These are phyloP conservation scores for Desmophyllum pertusum DNA, from an alignment of 92 coral and sea anemone species.

Conservation along the genomic window DNA sequence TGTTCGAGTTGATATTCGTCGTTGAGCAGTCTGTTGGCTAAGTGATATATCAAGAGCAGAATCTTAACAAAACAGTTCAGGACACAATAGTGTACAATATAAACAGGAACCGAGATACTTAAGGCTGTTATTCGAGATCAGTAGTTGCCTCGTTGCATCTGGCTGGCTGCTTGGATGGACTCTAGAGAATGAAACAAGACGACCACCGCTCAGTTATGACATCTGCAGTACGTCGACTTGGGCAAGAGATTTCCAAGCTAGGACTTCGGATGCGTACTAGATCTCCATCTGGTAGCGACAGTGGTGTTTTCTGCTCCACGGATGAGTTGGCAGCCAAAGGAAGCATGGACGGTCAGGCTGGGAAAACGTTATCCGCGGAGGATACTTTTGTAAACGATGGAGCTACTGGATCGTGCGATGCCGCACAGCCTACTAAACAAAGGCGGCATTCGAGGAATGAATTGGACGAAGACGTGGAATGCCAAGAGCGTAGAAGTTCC, in stretches of 20 bases:
- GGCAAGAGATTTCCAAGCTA: conserved; percentile 47
- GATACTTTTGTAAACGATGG: conserved; percentile 12
- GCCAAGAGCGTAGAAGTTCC: conserved; percentile 32
- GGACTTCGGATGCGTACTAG: conserved; percentile 47
- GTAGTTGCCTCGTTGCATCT: conserved; percentile 14
- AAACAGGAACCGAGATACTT: conserved; percentile 42
- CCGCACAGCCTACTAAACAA: conserved; percentile 3
- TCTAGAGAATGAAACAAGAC: conserved; percentile 41
- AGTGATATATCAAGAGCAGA: conserved; percentile 21
- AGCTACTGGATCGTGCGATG: conserved; percentile 15
- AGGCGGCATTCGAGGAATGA: conserved; percentile 60
- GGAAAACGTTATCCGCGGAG: not conserved
- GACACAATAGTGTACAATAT: conserved; percentile 33
- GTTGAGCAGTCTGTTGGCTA: not conserved
- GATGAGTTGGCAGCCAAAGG: conserved; percentile 35
- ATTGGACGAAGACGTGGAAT: conserved; percentile 49
- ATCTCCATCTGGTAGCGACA: conserved; percentile 42
- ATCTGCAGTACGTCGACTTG: conserved; percentile 47
- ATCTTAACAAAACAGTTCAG: conserved; percentile 40
- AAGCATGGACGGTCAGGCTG: not conserved
- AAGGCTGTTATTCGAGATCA: conserved; percentile 33
- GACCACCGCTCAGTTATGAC: conserved; percentile 31
- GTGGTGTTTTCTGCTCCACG: conserved; percentile 36
- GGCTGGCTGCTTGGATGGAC: conserved; percentile 17
- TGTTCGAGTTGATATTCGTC: not conserved